A percentile compares a stretch with the other conserved stretches of the same genome.
Evolutionary conservation across 2,797 vertebrate genomes (phyloP).

Genomic region (Rhynchonycteris naso): DNA sequence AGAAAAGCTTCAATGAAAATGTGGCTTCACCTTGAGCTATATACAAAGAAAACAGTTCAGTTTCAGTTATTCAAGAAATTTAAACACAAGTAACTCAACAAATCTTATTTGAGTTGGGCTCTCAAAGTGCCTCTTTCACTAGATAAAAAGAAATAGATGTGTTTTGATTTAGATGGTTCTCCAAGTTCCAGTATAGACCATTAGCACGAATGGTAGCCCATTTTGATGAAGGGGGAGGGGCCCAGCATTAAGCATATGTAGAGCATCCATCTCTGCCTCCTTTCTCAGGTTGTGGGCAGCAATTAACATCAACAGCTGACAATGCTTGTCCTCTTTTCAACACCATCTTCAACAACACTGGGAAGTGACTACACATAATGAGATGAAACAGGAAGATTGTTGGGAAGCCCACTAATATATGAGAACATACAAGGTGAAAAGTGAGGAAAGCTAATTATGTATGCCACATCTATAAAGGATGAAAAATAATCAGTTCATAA

Average conservation of each 20-base stretch:
- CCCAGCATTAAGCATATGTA: not conserved
- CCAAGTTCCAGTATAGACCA: constrained; percentile 20
- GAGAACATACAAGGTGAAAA: constrained; percentile 44
- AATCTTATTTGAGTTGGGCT: not conserved
- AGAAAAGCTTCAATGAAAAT: not conserved
- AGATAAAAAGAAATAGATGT: not conserved
- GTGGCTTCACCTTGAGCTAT: not conserved
- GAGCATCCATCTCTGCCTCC: constrained; percentile 40
- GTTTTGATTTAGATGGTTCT: constrained; percentile 40
- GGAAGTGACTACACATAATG: constrained; percentile 45
- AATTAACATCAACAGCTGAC: constrained; percentile 36
- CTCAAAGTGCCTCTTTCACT: not conserved
- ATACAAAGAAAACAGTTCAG: not conserved
- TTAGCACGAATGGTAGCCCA: constrained; percentile 34
- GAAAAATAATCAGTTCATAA: constrained; percentile 69
- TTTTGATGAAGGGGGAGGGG: not conserved
- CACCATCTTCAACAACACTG: constrained; percentile 64
- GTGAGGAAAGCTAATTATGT: constrained; percentile 36
- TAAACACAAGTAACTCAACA: not conserved
- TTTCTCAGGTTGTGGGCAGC: constrained; percentile 53
- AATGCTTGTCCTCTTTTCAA: constrained; percentile 44
- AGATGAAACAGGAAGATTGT: constrained; percentile 62
- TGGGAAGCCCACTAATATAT: constrained; percentile 50
- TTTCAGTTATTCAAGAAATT: not conserved
- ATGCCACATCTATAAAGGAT: constrained; percentile 29